A percentile compares a stretch with the other conserved stretches of the same genome.
phyloP scores from a whole-genome alignment of 2,888 invertebrate species.

The Dorcus parallelipipedus region DNA sequence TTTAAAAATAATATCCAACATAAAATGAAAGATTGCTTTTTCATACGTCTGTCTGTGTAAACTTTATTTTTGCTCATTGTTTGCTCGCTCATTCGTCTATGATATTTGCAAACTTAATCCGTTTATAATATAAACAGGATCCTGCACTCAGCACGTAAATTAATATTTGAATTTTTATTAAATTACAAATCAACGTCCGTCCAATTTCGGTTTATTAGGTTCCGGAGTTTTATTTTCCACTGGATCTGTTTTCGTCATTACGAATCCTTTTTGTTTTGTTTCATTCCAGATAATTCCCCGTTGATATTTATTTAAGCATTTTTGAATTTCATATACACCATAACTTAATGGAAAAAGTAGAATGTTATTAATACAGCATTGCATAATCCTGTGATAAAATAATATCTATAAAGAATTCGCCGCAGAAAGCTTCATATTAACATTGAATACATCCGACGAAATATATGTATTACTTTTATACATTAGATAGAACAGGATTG shows the following conservation, averaged over 20 bases:
- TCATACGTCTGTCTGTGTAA: slow-evolving; percentile 26
- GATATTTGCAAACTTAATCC: slow-evolving; percentile 39
- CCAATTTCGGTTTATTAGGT: slow-evolving; percentile 9
- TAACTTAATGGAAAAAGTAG: too few species aligned
- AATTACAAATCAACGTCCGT: slow-evolving; percentile 28
- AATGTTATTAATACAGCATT: too few species aligned
- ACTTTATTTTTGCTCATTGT: slow-evolving; percentile 21
- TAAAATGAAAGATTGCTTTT: slow-evolving; percentile 14
- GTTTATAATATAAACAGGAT: slow-evolving; percentile 38
- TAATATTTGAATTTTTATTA: slow-evolving; percentile 40
- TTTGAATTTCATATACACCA: too few species aligned
- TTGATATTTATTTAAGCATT: too few species aligned
- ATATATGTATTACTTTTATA: slow-evolving; percentile 7
- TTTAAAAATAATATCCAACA: too few species aligned
- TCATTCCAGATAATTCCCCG: too few species aligned
- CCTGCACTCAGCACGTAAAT: slow-evolving; percentile 35
- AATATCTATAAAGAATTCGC: too few species aligned
- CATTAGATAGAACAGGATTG: slow-evolving; percentile 19
- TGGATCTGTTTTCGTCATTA: too few species aligned
- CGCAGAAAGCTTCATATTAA: too few species aligned
- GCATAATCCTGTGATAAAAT: too few species aligned
- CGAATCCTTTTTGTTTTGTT: too few species aligned
- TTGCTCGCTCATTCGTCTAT: slow-evolving; percentile 22
- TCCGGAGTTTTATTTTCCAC: too few species aligned
- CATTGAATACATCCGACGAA: neutral